phyloP scores from a whole-genome alignment of 2,797 vertebrate genomes.

The Tapera naevia region DNA sequence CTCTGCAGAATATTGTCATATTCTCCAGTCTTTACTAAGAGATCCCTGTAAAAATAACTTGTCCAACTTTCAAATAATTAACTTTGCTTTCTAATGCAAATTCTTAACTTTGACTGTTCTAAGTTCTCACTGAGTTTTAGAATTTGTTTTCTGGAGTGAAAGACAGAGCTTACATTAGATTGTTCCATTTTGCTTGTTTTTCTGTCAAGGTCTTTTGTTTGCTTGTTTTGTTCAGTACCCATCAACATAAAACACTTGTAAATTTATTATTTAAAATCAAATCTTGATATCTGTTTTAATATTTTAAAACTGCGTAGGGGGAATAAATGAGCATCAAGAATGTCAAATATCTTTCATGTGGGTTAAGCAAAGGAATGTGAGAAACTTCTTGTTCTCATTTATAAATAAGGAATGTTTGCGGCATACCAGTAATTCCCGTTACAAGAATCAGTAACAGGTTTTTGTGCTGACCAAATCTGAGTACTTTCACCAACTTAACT shows the following conservation, averaged over 20 bases:
- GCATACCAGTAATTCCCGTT: conserved; percentile 31
- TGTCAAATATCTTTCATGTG: conserved; percentile 60
- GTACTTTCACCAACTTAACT: background rate
- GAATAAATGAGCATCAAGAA: conserved; percentile 56
- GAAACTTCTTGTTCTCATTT: conserved; percentile 29
- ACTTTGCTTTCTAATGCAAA: background rate
- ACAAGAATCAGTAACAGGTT: background rate
- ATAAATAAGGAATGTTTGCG: conserved; percentile 12
- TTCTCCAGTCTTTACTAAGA: background rate
- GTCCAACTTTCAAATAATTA: background rate
- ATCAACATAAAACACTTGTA: background rate
- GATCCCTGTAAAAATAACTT: background rate
- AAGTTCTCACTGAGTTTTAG: background rate
- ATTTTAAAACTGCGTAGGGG: background rate
- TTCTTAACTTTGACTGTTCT: background rate
- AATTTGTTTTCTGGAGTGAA: background rate
- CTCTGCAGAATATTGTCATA: background rate
- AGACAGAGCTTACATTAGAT: background rate
- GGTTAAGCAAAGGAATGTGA: conserved; percentile 51
- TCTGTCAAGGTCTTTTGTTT: background rate
- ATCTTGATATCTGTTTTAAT: background rate
- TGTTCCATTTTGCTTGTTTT: background rate
- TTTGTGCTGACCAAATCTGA: background rate
- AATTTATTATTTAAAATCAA: background rate
- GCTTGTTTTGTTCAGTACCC: background rate